These are phyloP conservation scores for Nycticorax nycticorax DNA, from an alignment of 2,113 vertebrate genomes.

Conservation along the genomic window DNA sequence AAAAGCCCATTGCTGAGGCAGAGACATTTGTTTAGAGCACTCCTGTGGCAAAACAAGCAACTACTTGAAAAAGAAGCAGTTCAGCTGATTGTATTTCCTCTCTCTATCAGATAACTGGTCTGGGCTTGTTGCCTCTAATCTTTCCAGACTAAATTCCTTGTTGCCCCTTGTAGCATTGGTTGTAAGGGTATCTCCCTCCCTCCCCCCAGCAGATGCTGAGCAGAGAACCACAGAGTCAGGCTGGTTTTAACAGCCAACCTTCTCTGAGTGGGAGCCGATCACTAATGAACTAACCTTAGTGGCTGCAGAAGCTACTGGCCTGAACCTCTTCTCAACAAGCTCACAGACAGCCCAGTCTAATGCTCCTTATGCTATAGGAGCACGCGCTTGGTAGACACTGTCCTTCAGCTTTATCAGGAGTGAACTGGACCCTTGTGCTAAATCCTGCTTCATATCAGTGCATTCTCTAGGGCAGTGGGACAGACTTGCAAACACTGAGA, in stretches of 20 bases:
- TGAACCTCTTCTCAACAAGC: background rate
- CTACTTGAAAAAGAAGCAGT: slow-evolving; percentile 16
- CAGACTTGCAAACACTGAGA: background rate
- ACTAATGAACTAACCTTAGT: background rate
- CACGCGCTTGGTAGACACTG: background rate
- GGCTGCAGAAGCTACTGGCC: background rate
- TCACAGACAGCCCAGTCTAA: background rate
- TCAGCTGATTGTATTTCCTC: slow-evolving; percentile 7
- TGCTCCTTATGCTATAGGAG: background rate
- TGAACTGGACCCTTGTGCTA: background rate
- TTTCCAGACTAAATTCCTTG: background rate
- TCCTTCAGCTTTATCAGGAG: background rate
- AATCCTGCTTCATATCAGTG: background rate
- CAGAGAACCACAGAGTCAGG: background rate
- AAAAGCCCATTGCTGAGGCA: background rate
- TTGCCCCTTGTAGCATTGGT: background rate
- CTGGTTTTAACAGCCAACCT: background rate
- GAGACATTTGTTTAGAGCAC: slow-evolving; percentile 2
- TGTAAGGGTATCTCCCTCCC: background rate
- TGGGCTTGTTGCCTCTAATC: background rate
- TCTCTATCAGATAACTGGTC: background rate
- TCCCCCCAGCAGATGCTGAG: background rate
- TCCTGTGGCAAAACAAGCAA: background rate
- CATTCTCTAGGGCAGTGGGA: background rate
- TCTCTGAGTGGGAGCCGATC: background rate